These are phyloP conservation scores for Selene dorsalis DNA, from an alignment of 2,797 vertebrate species.

Conservation along the genomic window DNA sequence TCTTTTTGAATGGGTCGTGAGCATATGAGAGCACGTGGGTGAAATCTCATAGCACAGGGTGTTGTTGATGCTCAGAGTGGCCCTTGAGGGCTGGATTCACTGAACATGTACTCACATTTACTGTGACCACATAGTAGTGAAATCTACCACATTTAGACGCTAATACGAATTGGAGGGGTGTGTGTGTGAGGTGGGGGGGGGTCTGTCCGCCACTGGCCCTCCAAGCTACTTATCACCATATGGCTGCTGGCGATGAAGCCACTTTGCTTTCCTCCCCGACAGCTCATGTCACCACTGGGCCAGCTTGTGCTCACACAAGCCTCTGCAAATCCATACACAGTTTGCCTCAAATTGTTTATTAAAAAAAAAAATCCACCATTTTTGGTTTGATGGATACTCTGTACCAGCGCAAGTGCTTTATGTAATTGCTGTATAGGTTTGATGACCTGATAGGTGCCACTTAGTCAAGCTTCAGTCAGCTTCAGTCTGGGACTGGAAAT, in stretches of 20 bases:
- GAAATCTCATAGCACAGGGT: slow-evolving; percentile 38
- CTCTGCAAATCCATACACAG: background rate
- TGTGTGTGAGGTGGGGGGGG: background rate
- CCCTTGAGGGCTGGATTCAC: slow-evolving; percentile 63
- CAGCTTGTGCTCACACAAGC: background rate
- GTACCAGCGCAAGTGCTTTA: slow-evolving; percentile 43
- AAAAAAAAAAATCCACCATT: slow-evolving; percentile 34
- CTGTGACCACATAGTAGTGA: slow-evolving; percentile 56
- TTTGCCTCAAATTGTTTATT: slow-evolving; percentile 45
- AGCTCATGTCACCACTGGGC: slow-evolving; percentile 23
- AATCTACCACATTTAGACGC: slow-evolving; percentile 49
- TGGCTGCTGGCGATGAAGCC: slow-evolving; percentile 44
- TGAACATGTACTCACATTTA: slow-evolving; percentile 60
- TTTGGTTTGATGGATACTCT: slow-evolving; percentile 47
- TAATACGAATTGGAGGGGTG: slow-evolving; percentile 27
- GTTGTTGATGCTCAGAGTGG: slow-evolving; percentile 69
- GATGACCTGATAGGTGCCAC: slow-evolving; percentile 70
- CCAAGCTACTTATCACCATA: slow-evolving; percentile 54
- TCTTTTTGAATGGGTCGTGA: slow-evolving; percentile 23
- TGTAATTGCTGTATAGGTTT: slow-evolving; percentile 70
- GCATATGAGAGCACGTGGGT: background rate
- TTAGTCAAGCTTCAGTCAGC: slow-evolving; percentile 60
- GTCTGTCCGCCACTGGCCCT: slow-evolving; percentile 55
- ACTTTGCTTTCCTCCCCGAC: slow-evolving; percentile 11
- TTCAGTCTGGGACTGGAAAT: slow-evolving; percentile 59